Evolutionary conservation across 2,888 invertebrate genomes (phyloP), one percentile per base, ranked within the genome.

Genomic region (Pimpla rufipes): DNA sequence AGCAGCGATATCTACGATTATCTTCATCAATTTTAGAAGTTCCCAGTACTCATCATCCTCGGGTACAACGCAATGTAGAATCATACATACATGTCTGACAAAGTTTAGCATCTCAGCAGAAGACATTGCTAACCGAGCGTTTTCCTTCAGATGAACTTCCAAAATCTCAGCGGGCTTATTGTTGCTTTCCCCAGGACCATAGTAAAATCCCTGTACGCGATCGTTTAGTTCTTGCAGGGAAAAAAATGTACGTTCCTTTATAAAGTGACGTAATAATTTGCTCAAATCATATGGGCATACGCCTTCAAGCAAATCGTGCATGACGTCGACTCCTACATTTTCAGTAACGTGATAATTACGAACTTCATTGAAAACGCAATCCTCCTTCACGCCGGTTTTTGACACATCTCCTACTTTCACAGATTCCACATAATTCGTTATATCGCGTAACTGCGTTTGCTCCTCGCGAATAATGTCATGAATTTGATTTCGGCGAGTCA

Each of bases 281-380:
- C 68, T 75, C 0, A 68, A n/a, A 42, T 83, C 81, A 35, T 68
- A 78, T 23, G 52, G 64, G 47, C 66, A 75, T 7, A 84, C 47
- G 35, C 81, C 81, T 71, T 79, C 81, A n/a, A 81, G 57, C 11
- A 82, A 57, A 67, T 84, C 85, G 45, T 83, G 83, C 64, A 81
- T 66, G 6, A 76, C 47, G 23, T 83, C 79, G 13, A 80, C 82
- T 13, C 47, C 62, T 13, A 71, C 40, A 59, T 86, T 85, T 57
- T 52, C 40, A 0, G 79, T 50, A 11, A 62, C 66, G 50, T 84
- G 71, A 77, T 64, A 83, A n/a, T 66, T 50, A 1, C 10, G 7
- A 7, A 80, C 11, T 11, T 52, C 35, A 35, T 77, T 35, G 23
- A 83, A 76, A 40, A 80, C 10, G 35, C 76, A 80, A 52, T 76